Percentiles rank a stretch among this genome's conserved stretches.
These are phyloP conservation scores for Cheumatopsyche charites DNA, from an alignment of 1,140 invertebrate species.

Conservation along the genomic window DNA sequence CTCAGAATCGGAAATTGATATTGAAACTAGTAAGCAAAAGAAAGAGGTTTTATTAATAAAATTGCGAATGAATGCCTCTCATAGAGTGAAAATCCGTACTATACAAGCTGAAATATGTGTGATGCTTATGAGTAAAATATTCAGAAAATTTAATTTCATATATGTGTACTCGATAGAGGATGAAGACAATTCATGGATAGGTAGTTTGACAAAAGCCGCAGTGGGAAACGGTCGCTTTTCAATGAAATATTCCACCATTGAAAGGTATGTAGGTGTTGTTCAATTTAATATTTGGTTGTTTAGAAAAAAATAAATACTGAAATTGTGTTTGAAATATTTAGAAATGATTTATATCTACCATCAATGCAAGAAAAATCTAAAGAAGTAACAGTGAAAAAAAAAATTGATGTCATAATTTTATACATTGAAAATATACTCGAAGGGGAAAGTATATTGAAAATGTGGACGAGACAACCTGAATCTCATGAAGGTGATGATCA, in stretches of 20 bases:
- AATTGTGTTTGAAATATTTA: too few species aligned
- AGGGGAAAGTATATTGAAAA: neutral
- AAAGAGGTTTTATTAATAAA: too few species aligned
- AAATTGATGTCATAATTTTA: neutral
- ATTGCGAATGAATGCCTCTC: too few species aligned
- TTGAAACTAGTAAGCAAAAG: too few species aligned
- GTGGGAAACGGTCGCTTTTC: neutral
- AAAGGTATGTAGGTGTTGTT: neutral
- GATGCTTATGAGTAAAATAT: neutral
- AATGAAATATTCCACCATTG: neutral
- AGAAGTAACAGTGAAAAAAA: neutral
- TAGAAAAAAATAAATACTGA: too few species aligned
- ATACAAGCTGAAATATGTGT: neutral
- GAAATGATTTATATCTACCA: too few species aligned
- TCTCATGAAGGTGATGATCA: slow-evolving; percentile 31
- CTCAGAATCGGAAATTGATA: too few species aligned
- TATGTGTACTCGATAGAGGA: neutral
- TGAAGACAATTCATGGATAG: neutral
- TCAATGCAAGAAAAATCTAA: too few species aligned
- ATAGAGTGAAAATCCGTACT: neutral
- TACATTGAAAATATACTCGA: slow-evolving; percentile 20
- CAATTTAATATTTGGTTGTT: too few species aligned
- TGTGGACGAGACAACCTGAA: neutral
- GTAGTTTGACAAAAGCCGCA: neutral
- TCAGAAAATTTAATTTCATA: neutral